These are phyloP conservation scores for Ectobius pallidus DNA, from an alignment of 2,888 invertebrate species.

Conservation along the genomic window DNA sequence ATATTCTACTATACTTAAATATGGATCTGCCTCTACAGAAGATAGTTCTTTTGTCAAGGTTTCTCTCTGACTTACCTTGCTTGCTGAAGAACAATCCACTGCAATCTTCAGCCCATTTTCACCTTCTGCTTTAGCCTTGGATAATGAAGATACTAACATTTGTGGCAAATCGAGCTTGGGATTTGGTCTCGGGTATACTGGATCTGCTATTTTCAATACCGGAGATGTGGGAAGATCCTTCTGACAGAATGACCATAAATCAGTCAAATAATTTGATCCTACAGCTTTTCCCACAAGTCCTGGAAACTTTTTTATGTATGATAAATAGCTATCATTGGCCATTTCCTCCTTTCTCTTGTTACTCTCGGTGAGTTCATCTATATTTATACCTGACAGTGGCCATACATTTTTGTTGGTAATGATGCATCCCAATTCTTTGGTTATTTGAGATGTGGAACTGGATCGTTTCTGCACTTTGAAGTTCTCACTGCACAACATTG, in stretches of 20 bases:
- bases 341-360: too few species aligned
- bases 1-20: neutral
- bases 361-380: too few species aligned
- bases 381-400: too few species aligned
- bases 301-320: neutral
- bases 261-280: neutral
- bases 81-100: neutral
- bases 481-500: too few species aligned
- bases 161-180: too few species aligned
- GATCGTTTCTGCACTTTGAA: too few species aligned
- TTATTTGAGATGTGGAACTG: too few species aligned
- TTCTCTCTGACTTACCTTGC: neutral
- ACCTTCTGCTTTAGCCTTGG: too few species aligned
- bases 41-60: neutral
- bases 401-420: too few species aligned
- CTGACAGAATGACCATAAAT: neutral
- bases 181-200: neutral
- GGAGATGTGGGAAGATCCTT: neutral
- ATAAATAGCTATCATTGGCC: neutral
- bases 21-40: neutral
- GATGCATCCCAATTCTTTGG: too few species aligned
- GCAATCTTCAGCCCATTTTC: neutral
- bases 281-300: neutral
- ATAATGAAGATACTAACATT: too few species aligned
- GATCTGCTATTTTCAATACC: neutral